A percentile compares a stretch with the other conserved stretches of the same genome.
Conservation (phyloP, 2,797 vertebrate genomes). For the Typhlichthys eigenmanni region DNA sequence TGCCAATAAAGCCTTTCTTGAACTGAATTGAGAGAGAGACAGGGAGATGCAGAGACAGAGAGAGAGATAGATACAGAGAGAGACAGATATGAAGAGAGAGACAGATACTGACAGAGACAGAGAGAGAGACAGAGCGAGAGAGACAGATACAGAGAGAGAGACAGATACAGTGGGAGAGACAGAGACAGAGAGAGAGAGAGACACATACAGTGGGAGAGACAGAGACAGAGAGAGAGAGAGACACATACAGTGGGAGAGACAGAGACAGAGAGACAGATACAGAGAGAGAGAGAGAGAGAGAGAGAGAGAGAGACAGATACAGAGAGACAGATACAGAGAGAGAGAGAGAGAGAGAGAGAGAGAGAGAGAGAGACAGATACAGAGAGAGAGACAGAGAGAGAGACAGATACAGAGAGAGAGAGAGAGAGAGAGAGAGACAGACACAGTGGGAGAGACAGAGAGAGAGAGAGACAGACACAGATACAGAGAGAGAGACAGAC, state of each 20-base stretch:
- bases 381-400: not conserved
- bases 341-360: not conserved
- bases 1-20: no score
- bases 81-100: no score
- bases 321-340: not conserved
- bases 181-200: no score
- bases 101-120: no score
- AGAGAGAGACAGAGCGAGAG: slow-evolving; percentile 15
- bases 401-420: not conserved
- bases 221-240: no score
- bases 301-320: not conserved
- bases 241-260: not conserved
- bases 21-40: not conserved
- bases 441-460: not conserved
- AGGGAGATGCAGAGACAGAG: not conserved
- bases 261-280: no score
- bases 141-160: slow-evolving; percentile 1
- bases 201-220: not conserved
- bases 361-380: not conserved
- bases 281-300: no score
- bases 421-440: not conserved
- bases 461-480: not conserved
- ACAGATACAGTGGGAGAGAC: no score
- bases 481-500: no score
- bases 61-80: slow-evolving; percentile 18